phyloP scores from a whole-genome alignment of 2,888 invertebrate genomes.

The Cremastobaeus sp. region DNA sequence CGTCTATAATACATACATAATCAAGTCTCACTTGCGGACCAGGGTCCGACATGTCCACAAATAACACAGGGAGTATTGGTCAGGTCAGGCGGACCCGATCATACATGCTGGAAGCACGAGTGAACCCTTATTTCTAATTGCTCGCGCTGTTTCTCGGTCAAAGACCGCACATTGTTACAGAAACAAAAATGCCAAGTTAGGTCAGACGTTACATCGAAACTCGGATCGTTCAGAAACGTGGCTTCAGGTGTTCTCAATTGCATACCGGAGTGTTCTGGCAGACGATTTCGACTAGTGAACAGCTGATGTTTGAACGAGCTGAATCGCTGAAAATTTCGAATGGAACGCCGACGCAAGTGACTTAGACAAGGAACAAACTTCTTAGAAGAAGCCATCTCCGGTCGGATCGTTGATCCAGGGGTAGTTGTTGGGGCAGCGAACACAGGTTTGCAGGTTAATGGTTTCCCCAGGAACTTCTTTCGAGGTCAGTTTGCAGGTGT shows the following conservation, averaged over 20 bases:
- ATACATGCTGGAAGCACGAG: constrained; percentile 12
- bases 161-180: constrained; percentile 8
- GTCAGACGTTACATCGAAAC: constrained; percentile 23
- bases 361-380: constrained; percentile 54
- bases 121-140: neutral
- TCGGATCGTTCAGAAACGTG: constrained; percentile 27
- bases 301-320: constrained; percentile 37
- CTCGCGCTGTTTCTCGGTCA: constrained; percentile 5
- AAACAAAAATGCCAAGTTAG: constrained; percentile 43
- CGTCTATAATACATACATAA: constrained; percentile 72
- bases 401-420: constrained; percentile 96
- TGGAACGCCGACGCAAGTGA: constrained; percentile 53
- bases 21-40: constrained; percentile 69
- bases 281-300: constrained; percentile 60
- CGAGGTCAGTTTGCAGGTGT: constrained; percentile 93
- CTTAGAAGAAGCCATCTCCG: constrained; percentile 93
- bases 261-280: constrained; percentile 42
- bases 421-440: constrained; percentile 95
- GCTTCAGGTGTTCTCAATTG: constrained; percentile 31
- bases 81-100: constrained; percentile 13
- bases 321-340: constrained; percentile 1
- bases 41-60: constrained; percentile 55
- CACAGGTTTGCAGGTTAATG: constrained; percentile 94
- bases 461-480: constrained; percentile 97
- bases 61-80: constrained; percentile 39